Base-by-base conservation (phyloP, 2,888 invertebrate genomes). In the Caradrina clavipalpis region DNA sequence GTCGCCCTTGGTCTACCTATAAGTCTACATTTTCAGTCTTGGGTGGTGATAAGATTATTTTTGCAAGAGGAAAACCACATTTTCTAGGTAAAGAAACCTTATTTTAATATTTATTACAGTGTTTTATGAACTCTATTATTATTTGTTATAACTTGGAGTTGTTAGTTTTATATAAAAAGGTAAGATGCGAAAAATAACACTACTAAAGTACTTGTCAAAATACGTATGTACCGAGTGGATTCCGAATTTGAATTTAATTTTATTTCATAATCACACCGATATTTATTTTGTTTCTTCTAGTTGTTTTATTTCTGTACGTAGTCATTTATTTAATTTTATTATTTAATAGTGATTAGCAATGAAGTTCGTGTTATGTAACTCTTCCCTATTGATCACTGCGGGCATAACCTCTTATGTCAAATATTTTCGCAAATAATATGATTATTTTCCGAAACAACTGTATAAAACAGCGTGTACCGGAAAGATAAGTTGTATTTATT, bases 281-380 rank as follows among this genome's bases (percentile, higher is more conserved):
- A 19, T 50, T 74, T 56, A 53, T 19, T 15, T 61, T 73, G 67
- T 67, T 64, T 76, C 50, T 54, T 10, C 2, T 10, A n/a, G 31
- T 19, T 4, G 50, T 10, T 8, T 49, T 56, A 31, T 8, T 3
- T 45, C 8, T 0, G 2, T 17, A n/a, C 8, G 2, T 15, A 26
- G 17, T 21, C 15, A 13, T 11, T 55, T 11, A 26, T 17, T 22
- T 39, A 0, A 0, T 42, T 26, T 19, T 19, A 45, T 21, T 50
- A 49, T 49, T n/a, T 21, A 53, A 15, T 50, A 45, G 47, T 35
- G 22, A 17, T 67, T 10, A 47, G 26, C 39, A 45, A 13, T 56
- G 51, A 61, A 73, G 60, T 83, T 85, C 67, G 66, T 77, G 91
- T 93, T 93, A 93, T 93, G 93, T 93, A 93, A 93, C 90, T 85